A percentile compares a stretch with the other conserved stretches of the same genome.
These are phyloP conservation scores for Pelagia noctiluca DNA, from an alignment of 30 jellyfish, hydroid and myxozoan species.

Conservation along the genomic window DNA sequence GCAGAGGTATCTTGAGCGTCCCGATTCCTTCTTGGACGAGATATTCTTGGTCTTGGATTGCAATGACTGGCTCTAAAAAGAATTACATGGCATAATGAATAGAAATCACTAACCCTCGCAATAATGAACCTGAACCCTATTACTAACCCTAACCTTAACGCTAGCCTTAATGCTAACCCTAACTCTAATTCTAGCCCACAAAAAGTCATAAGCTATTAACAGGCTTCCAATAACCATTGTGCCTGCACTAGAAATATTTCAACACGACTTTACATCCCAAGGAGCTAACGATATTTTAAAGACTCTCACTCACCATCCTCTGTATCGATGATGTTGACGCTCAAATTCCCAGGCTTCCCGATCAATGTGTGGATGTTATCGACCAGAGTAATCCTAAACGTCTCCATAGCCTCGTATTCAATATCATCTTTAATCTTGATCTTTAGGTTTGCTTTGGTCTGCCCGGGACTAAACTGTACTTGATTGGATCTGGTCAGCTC, in stretches of 20 bases:
- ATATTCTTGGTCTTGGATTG: slow-evolving; percentile 55
- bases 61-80: slow-evolving; percentile 80
- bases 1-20: slow-evolving; percentile 76
- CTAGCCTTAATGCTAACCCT: no score
- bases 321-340: slow-evolving; percentile 74
- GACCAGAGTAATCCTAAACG: slow-evolving; percentile 53
- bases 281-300: no score
- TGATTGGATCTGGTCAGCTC: slow-evolving; percentile 56
- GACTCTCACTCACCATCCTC: slow-evolving; percentile 97
- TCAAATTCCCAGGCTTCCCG: slow-evolving; percentile 75
- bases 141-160: no score
- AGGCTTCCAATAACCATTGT: no score
- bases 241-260: no score
- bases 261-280: no score
- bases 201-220: no score
- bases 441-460: slow-evolving; percentile 65
- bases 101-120: no score
- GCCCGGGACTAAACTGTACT: slow-evolving; percentile 91
- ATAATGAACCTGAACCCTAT: no score
- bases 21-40: slow-evolving; percentile 85
- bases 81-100: no score
- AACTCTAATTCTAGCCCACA: no score
- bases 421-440: slow-evolving; percentile 76
- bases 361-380: slow-evolving; percentile 63
- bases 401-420: slow-evolving; percentile 69